phyloP scores from a whole-genome alignment of 2,888 invertebrate species.

The Pollenia labialis region DNA sequence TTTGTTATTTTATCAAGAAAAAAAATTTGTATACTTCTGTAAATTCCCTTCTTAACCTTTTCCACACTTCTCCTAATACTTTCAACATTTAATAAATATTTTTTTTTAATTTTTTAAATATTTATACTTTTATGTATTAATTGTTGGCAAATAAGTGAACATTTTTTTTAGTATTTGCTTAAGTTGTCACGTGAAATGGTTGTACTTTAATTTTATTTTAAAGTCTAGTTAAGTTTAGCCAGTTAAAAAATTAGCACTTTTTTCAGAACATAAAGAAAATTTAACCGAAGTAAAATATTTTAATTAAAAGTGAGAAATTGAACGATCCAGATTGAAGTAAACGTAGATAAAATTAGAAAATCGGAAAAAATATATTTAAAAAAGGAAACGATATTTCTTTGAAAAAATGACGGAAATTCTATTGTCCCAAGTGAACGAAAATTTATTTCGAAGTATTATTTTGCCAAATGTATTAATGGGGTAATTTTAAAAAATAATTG shows the following conservation, averaged over 20 bases:
- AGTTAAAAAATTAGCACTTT: constrained; percentile 42
- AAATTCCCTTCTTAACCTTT: not conserved
- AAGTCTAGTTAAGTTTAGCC: not conserved
- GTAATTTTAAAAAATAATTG: constrained; percentile 11
- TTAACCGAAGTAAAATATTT: constrained; percentile 1
- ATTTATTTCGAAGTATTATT: constrained; percentile 49
- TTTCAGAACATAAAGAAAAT: constrained; percentile 32
- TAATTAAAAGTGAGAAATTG: constrained; percentile 31
- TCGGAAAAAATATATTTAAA: not conserved
- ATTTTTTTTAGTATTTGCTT: not conserved
- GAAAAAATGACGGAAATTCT: constrained; percentile 26
- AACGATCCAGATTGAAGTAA: not conserved
- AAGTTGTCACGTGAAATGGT: constrained; percentile 25
- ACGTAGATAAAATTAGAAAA: constrained; percentile 1
- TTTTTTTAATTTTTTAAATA: not conserved
- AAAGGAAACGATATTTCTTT: not conserved
- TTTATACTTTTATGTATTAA: constrained; percentile 15
- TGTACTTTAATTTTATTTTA: constrained; percentile 4
- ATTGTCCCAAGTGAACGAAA: not conserved
- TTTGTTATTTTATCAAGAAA: not conserved
- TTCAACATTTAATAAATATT: not conserved
- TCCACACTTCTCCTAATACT: not conserved
- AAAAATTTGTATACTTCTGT: not conserved
- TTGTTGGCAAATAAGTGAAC: constrained; percentile 33
- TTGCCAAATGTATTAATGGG: constrained; percentile 38